Evolutionary conservation across 2,113 vertebrate species (phyloP).

Genomic region (Onychostoma macrolepis): DNA sequence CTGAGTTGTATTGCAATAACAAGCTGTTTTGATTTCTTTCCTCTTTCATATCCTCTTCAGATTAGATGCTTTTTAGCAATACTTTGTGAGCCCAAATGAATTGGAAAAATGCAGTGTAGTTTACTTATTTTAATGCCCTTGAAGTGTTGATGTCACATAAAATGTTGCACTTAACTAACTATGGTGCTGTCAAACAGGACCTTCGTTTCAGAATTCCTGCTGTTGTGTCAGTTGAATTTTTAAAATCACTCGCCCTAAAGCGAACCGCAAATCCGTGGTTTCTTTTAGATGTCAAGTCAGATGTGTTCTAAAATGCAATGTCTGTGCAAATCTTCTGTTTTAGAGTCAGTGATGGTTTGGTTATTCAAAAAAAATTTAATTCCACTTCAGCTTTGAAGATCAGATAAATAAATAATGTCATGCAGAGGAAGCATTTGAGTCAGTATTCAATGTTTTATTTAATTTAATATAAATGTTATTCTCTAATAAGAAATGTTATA

Average conservation of each 20-base stretch:
- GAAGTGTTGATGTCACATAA: neutral
- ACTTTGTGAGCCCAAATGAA: neutral
- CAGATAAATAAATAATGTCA: neutral
- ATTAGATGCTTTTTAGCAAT: neutral
- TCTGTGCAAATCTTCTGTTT: neutral
- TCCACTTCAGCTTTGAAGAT: neutral
- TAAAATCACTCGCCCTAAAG: neutral
- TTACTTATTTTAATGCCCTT: neutral
- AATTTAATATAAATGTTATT: neutral
- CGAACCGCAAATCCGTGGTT: too few relatives aligned
- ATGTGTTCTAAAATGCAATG: neutral
- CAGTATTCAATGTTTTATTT: neutral
- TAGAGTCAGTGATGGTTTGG: neutral
- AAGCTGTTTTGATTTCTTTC: slow-evolving; percentile 37
- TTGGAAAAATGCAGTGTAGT: neutral
- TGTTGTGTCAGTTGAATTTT: neutral
- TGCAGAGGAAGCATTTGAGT: neutral
- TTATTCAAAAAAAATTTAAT: neutral
- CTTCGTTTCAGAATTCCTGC: neutral
- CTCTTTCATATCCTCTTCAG: neutral
- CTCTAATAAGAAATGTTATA: neutral
- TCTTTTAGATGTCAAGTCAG: neutral
- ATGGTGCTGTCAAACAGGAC: neutral
- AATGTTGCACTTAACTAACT: neutral
- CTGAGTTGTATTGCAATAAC: slow-evolving; percentile 21